Percentiles rank a stretch among this genome's conserved stretches.
Evolutionary conservation across 2,888 invertebrate species (phyloP).

Genomic region (Stratiomys singularior): DNA sequence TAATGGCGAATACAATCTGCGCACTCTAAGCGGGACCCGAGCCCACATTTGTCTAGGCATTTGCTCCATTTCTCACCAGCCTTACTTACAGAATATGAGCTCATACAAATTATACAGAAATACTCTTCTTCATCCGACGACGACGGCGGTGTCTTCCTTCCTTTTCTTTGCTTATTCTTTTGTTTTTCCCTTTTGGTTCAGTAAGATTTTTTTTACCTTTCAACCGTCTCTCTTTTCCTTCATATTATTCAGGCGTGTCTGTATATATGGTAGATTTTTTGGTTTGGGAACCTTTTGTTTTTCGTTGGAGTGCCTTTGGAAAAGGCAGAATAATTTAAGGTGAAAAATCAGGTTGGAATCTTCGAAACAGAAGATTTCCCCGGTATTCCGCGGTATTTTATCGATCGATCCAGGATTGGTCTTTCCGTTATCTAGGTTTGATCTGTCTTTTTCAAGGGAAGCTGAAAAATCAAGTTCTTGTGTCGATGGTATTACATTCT

Average conservation of each 20-base stretch:
- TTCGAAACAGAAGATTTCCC: neutral
- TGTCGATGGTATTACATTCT: neutral
- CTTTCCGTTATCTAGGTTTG: neutral
- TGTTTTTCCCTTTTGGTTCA: neutral
- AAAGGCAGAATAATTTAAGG: neutral
- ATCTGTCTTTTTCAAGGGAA: neutral
- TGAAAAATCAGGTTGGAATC: neutral
- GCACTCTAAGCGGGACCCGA: neutral
- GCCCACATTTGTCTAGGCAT: neutral
- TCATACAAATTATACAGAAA: neutral
- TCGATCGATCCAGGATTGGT: no score
- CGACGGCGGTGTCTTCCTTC: neutral
- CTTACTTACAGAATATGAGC: neutral
- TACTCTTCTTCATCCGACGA: neutral
- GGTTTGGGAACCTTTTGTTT: neutral
- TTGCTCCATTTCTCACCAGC: neutral
- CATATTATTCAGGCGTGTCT: neutral
- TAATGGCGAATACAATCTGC: neutral
- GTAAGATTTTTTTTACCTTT: slow-evolving; percentile 13
- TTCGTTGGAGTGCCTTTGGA: neutral
- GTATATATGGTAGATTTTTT: neutral
- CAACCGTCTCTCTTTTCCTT: slow-evolving; percentile 7
- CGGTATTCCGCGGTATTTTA: no score
- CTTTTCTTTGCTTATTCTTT: neutral
- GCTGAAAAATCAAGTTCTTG: neutral